Evolutionary conservation across 2,888 invertebrate species (phyloP).

Genomic region (Polydrusus tereticollis): DNA sequence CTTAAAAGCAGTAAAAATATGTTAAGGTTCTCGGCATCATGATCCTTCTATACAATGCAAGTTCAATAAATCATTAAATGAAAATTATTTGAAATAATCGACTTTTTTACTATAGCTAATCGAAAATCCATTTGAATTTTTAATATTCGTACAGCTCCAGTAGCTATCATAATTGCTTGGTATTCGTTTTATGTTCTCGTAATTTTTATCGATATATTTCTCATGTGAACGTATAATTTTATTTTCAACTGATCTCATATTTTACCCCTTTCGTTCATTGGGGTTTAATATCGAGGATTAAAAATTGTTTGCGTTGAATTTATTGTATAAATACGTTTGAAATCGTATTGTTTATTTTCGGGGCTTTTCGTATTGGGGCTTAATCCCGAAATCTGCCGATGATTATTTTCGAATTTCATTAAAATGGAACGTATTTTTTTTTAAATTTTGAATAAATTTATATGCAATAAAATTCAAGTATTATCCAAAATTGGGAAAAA

Average conservation of each 20-base stretch:
- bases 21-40: too few species aligned
- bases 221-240: slow-evolving; percentile 7
- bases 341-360: slow-evolving; percentile 28
- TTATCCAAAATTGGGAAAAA: too few species aligned
- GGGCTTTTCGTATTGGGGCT: slow-evolving; percentile 17
- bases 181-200: neutral
- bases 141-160: too few species aligned
- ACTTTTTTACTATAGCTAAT: too few species aligned
- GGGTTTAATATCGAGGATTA: slow-evolving; percentile 23
- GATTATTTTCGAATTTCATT: slow-evolving; percentile 23
- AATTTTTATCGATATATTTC: slow-evolving; percentile 8
- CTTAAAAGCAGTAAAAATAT: too few species aligned
- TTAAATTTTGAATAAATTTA: neutral
- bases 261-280: slow-evolving; percentile 11
- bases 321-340: slow-evolving; percentile 33
- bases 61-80: too few species aligned
- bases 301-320: slow-evolving; percentile 40
- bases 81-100: too few species aligned
- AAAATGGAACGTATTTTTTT: slow-evolving; percentile 12
- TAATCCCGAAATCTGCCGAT: slow-evolving; percentile 26
- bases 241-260: neutral
- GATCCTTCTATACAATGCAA: too few species aligned
- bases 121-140: too few species aligned
- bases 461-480: too few species aligned
- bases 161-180: neutral